Conservation (phyloP, 2,113 vertebrate species). For the Burhinus oedicnemus region DNA sequence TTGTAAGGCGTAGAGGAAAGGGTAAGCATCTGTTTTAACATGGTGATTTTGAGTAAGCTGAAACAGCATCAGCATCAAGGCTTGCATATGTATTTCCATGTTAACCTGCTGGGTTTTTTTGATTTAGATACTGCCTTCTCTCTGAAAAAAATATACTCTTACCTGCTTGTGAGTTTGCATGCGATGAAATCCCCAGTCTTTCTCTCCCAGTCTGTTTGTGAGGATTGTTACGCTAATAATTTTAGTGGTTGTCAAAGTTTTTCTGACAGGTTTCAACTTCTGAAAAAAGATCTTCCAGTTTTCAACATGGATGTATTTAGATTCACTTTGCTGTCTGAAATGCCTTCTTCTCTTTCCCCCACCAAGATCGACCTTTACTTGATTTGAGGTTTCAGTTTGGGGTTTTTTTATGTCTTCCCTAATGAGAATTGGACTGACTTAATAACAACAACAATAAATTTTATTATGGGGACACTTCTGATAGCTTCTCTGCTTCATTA, state of each 20-base stretch:
- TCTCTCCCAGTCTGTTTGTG: background rate
- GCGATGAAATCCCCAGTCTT: background rate
- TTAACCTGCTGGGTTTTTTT: background rate
- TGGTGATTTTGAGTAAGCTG: background rate
- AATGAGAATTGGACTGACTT: background rate
- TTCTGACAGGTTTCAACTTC: background rate
- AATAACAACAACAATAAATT: background rate
- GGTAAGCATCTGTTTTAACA: background rate
- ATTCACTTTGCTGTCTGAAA: background rate
- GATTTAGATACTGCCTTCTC: background rate
- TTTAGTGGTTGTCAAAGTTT: background rate
- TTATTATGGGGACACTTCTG: background rate
- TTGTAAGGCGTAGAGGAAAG: background rate
- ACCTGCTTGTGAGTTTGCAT: background rate
- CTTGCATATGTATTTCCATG: background rate
- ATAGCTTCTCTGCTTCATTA: background rate
- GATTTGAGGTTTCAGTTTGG: background rate
- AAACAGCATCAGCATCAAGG: background rate
- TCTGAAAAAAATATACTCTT: background rate
- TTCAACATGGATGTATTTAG: background rate
- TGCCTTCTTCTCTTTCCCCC: background rate
- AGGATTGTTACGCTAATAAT: background rate
- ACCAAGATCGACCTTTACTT: background rate
- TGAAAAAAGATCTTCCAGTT: background rate
- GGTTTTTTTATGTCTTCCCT: background rate